Evolutionary conservation across 1,140 invertebrate species (phyloP).

Genomic region (Orussus abietinus): DNA sequence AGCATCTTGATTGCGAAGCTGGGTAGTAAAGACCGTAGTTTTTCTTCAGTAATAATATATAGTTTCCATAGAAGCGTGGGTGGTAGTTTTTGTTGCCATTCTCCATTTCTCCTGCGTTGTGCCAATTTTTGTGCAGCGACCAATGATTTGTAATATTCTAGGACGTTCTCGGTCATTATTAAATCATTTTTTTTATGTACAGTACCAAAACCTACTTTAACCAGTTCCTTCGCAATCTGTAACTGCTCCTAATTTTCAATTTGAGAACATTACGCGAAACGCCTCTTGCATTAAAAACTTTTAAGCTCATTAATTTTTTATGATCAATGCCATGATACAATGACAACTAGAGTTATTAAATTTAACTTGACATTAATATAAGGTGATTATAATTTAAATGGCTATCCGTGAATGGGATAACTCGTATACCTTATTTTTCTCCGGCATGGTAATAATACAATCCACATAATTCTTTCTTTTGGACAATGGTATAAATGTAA

Average conservation of each 20-base stretch:
- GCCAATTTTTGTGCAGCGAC: constrained; percentile 46
- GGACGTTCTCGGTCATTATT: constrained; percentile 26
- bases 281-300: not conserved
- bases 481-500: constrained; percentile 50
- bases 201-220: constrained; percentile 52
- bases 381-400: not conserved
- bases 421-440: constrained; percentile 35
- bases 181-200: constrained; percentile 19
- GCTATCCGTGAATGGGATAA: not conserved
- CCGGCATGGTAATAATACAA: constrained; percentile 46
- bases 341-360: not conserved
- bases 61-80: constrained; percentile 40
- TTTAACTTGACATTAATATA: not conserved
- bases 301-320: not conserved
- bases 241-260: constrained; percentile 25
- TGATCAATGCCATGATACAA: not conserved
- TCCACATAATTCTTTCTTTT: constrained; percentile 45
- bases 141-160: constrained; percentile 41
- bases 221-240: constrained; percentile 45
- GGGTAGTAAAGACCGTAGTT: constrained; percentile 30
- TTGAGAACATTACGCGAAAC: not conserved
- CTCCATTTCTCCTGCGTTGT: constrained; percentile 47
- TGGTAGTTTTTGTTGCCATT: constrained; percentile 50
- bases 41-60: constrained; percentile 24
- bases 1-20: constrained; percentile 22